phyloP scores from a whole-genome alignment of 1,140 invertebrate species.

The Vanessa tameamea region DNA sequence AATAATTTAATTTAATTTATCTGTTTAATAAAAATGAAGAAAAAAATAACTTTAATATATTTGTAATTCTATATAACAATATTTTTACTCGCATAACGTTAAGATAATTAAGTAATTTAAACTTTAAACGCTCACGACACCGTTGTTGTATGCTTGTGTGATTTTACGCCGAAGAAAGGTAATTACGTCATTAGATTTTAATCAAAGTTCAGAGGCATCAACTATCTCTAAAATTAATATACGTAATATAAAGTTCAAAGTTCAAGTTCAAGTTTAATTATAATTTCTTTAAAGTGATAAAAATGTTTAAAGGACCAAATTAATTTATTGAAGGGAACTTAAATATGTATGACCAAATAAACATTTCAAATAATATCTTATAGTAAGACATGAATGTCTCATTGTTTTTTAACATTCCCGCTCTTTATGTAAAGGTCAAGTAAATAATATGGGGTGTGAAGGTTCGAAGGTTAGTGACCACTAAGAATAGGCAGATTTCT shows the following conservation, averaged over 20 bases:
- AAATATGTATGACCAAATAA: no score
- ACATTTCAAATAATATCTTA: no score
- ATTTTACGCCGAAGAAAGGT: not conserved
- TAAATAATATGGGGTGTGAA: conserved; percentile 14
- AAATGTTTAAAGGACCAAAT: no score
- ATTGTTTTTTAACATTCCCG: not conserved
- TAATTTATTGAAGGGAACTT: no score
- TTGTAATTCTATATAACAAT: not conserved
- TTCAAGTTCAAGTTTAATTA: no score
- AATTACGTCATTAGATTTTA: conserved; percentile 8
- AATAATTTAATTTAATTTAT: no score
- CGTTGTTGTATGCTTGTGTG: not conserved
- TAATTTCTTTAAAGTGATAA: no score
- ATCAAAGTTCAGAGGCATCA: not conserved
- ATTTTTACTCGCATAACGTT: not conserved
- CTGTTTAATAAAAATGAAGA: no score
- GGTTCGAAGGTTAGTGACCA: conserved; percentile 1
- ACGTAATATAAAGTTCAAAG: no score
- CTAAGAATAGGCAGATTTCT: not conserved
- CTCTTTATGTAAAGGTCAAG: conserved; percentile 10
- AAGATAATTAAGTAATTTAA: conserved; percentile 4
- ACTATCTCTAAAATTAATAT: no score
- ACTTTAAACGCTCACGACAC: conserved; percentile 12
- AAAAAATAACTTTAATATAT: not conserved
- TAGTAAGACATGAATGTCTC: not conserved